Evolutionary conservation across 2,888 invertebrate genomes (phyloP).

Genomic region (Syrista parreyssii): DNA sequence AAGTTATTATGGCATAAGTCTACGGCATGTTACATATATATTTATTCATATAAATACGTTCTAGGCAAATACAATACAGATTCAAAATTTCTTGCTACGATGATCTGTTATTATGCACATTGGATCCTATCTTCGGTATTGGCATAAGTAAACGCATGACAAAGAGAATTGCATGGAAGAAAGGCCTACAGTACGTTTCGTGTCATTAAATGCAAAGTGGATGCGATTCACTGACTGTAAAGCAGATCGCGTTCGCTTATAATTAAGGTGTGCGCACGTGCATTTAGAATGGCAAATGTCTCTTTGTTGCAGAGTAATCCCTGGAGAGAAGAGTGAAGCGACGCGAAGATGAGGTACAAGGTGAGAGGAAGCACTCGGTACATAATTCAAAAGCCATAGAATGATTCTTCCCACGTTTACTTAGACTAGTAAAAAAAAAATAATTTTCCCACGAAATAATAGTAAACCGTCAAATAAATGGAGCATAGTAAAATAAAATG

Average conservation of each 20-base stretch:
- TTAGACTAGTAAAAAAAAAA: too few species aligned
- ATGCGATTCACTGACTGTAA: constrained; percentile 29
- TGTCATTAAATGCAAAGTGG: constrained; percentile 44
- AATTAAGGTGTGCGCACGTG: neutral
- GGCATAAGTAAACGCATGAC: too few species aligned
- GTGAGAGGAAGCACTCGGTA: constrained; percentile 36
- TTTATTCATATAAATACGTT: too few species aligned
- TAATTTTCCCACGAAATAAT: neutral
- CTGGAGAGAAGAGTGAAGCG: constrained; percentile 7
- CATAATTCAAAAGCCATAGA: neutral
- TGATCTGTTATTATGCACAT: neutral
- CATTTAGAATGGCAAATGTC: constrained; percentile 14
- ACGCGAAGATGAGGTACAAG: constrained; percentile 55
- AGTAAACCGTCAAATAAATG: neutral
- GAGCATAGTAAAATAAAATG: neutral
- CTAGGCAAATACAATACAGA: neutral
- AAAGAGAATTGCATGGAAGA: constrained; percentile 9
- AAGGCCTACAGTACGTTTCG: constrained; percentile 32
- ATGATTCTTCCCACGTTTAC: neutral
- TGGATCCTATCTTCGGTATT: neutral
- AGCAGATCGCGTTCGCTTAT: neutral
- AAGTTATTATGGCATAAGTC: neutral
- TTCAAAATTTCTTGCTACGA: neutral
- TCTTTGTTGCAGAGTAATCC: constrained; percentile 42
- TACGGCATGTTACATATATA: neutral